Evolutionary conservation across 2,797 vertebrate genomes (phyloP).

Genomic region (Lindbergichthys nudifrons): DNA sequence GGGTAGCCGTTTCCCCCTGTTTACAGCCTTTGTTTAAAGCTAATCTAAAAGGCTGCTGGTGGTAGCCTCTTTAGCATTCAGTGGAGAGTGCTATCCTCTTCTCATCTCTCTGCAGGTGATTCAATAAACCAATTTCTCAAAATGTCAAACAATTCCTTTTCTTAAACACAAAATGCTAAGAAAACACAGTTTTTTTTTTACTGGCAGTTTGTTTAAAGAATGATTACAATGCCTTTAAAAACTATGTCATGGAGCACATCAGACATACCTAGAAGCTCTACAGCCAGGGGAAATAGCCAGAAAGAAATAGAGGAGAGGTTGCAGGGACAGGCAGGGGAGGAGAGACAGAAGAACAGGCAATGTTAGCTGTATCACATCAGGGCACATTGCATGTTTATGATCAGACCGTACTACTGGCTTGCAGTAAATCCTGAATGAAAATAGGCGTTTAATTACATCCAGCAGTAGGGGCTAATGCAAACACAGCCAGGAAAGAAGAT

Average conservation of each 20-base stretch:
- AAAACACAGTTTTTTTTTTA: constrained; percentile 27
- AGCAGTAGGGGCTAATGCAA: constrained; percentile 43
- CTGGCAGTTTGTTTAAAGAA: constrained; percentile 37
- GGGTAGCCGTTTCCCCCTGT: too few relatives aligned
- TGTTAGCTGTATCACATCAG: constrained; percentile 69
- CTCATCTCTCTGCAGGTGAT: constrained; percentile 2
- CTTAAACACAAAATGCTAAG: constrained; percentile 24
- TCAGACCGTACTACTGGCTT: constrained; percentile 13
- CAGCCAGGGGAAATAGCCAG: constrained; percentile 56
- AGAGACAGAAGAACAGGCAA: constrained; percentile 72
- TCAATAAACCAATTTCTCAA: not conserved
- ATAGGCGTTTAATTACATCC: constrained; percentile 50
- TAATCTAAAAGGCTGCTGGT: not conserved
- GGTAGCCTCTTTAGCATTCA: not conserved
- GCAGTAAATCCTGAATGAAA: constrained; percentile 24
- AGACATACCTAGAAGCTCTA: constrained; percentile 84
- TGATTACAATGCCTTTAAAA: constrained; percentile 32
- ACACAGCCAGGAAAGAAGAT: constrained; percentile 34
- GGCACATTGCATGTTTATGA: constrained; percentile 50
- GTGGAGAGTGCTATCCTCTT: not conserved
- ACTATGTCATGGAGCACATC: constrained; percentile 36
- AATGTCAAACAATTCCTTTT: not conserved
- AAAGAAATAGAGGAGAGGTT: constrained; percentile 50
- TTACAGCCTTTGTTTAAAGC: not conserved
- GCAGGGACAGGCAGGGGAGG: constrained; percentile 38